Base-by-base conservation (phyloP, 2,113 vertebrate genomes). In the Hippocampus comes region DNA sequence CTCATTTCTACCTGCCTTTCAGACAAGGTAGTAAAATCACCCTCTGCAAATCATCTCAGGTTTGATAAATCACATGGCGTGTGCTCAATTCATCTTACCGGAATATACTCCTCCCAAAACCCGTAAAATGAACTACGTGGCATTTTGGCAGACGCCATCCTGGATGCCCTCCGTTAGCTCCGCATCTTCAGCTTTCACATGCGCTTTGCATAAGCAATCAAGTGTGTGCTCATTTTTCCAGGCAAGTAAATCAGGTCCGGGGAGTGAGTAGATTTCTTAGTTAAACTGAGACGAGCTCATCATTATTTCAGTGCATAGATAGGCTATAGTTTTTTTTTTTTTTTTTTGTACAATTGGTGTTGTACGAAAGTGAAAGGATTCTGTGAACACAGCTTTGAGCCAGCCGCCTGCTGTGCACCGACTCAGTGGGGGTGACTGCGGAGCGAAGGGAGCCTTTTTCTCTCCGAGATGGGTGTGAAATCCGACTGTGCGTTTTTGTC, bases 381-480 rank as follows among this genome's bases (percentile, higher is more conserved):
- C 11, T 43, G 41, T 43, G 63, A 65, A 43, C 38, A 43, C 41
- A 7, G 60, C 60, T 15, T 21, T 63, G 27, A 63, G 60, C 30
- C 60, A 23, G 63, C 63, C 8, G 41, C 63, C 63, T 42, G 41
- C 63, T 65, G 63, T 17, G 63, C 63, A 23, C 9, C 63, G 23
- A 23, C 63, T 46, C 63, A 17, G 41, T 43, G 41, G 63, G 41
- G 61, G 61, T 41, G 61, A 63, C 20, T 11, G 61, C 27, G 1
- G 41, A 46, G 63, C 23, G 38, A 46, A 65, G 63, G 41, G 63
- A 65, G 21, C 41, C 41, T 12, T 65, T 65, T 65, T 65, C 63
- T 6, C 63, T 43, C 42, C 8, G 23, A 65, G 41, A 43, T 43
- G 63, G 38, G 5, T 65, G 63, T 43, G 34, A n/a, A 64, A 42